phyloP scores from a whole-genome alignment of 2,797 vertebrate genomes.

The Phrynocephalus forsythii region DNA sequence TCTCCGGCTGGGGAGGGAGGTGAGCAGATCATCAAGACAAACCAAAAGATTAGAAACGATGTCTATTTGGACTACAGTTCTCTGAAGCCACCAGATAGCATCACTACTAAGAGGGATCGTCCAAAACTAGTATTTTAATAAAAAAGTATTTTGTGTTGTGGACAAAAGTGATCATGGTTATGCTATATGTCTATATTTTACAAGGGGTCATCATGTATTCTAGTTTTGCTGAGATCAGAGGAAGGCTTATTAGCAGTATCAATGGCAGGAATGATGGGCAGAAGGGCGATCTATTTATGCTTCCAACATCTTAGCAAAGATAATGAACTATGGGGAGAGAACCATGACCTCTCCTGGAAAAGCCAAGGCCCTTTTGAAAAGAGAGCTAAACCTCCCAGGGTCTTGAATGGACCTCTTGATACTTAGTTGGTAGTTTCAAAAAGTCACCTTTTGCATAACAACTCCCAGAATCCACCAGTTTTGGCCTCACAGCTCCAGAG shows the following conservation, averaged over 20 bases:
- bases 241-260: neutral
- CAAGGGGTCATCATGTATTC: neutral
- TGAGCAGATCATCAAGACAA: neutral
- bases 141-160: too few relatives aligned
- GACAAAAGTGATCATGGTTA: neutral
- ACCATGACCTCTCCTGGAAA: neutral
- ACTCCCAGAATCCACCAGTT: too few relatives aligned
- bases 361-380: neutral
- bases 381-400: neutral
- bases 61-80: too few relatives aligned
- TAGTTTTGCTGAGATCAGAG: neutral
- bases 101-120: too few relatives aligned
- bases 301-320: neutral
- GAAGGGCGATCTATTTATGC: neutral
- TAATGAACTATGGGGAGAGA: neutral
- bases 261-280: neutral
- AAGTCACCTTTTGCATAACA: too few relatives aligned
- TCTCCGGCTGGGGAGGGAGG: neutral
- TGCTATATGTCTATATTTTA: neutral
- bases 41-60: neutral
- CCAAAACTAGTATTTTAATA: too few relatives aligned
- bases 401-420: neutral
- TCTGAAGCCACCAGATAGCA: too few relatives aligned
- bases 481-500: too few relatives aligned
- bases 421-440: too few relatives aligned